phyloP scores from a whole-genome alignment of 1,140 invertebrate genomes.

The Hylaeus anthracinus region DNA sequence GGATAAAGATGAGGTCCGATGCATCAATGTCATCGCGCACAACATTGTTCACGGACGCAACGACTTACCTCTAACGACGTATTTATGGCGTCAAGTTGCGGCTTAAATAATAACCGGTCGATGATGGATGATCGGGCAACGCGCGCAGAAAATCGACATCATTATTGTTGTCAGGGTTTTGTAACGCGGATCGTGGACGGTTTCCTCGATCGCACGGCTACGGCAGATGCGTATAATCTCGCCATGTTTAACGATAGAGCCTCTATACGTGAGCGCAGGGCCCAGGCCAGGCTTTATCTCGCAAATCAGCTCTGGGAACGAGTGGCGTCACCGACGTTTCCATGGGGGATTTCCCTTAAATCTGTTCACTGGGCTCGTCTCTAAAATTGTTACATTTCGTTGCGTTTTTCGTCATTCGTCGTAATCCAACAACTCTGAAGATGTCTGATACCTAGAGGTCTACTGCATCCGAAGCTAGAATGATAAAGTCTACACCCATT shows the following conservation, averaged over 20 bases:
- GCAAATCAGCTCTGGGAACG: conserved; percentile 37
- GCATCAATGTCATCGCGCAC: conserved; percentile 76
- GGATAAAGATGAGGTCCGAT: conserved; percentile 69
- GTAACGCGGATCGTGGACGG: conserved; percentile 58
- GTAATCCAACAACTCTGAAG: no score
- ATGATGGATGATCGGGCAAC: conserved; percentile 77
- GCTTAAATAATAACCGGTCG: conserved; percentile 80
- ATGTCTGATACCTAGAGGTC: no score
- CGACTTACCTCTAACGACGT: conserved; percentile 77
- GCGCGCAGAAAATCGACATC: conserved; percentile 77
- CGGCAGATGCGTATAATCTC: conserved; percentile 74
- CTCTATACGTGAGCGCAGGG: conserved; percentile 28
- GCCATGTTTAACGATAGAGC: conserved; percentile 53
- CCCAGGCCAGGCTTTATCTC: conserved; percentile 21
- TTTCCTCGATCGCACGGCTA: conserved; percentile 66
- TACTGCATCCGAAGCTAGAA: no score
- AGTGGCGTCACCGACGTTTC: not conserved
- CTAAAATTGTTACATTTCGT: no score
- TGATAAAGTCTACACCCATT: no score
- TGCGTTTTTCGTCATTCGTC: no score
- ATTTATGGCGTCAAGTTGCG: conserved; percentile 80
- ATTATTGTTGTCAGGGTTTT: conserved; percentile 78
- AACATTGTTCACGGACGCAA: conserved; percentile 68
- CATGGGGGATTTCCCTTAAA: no score
- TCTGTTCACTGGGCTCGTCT: no score